Base-by-base conservation (phyloP, 2,797 vertebrate species). In the Tachyglossus aculeatus region DNA sequence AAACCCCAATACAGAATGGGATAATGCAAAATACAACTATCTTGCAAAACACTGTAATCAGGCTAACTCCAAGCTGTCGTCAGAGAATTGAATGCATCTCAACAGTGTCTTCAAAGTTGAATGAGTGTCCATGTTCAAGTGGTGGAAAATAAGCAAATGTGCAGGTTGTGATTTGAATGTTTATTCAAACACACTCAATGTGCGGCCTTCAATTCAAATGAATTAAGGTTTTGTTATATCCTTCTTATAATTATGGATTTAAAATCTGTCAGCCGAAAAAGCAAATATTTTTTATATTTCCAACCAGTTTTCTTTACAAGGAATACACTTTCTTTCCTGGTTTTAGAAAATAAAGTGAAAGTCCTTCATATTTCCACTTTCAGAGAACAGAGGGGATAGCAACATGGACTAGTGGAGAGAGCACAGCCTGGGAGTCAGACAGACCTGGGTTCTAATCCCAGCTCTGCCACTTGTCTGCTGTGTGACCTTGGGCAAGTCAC, bases 271-370 rank as follows among this genome's bases (percentile, higher is more conserved):
- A 51, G 5, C 33, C 44, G 47, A 62, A 72, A 70, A 62, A 32
- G 60, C 22, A 22, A 48, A 48, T 57, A 38, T 52, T 15, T 40
- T 24, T n/a, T 0, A n/a, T 69, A 56, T 67, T 44, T 54, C 73
- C 52, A 50, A 67, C 67, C 63, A 70, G 24, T 64, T 79, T 69
- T 67, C 33, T 47, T 10, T 22, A 61, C 27, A 60, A 52, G 1
- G 10, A 4, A 19, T 13, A 19, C 38, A 29, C 38, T 53, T 69
- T 34, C n/a, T n/a, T n/a, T n/a, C n/a, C n/a, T n/a, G n/a, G n/a
- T n/a, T n/a, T n/a, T n/a, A n/a, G n/a, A n/a, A n/a, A n/a, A n/a
- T n/a, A n/a, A n/a, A n/a, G n/a, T n/a, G n/a, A n/a, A n/a, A n/a
- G n/a, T n/a, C n/a, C n/a, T n/a, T n/a, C n/a, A n/a, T n/a, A n/a